Evolutionary conservation across 2,888 invertebrate genomes (phyloP).

Genomic region (Epistrophella euchroma): DNA sequence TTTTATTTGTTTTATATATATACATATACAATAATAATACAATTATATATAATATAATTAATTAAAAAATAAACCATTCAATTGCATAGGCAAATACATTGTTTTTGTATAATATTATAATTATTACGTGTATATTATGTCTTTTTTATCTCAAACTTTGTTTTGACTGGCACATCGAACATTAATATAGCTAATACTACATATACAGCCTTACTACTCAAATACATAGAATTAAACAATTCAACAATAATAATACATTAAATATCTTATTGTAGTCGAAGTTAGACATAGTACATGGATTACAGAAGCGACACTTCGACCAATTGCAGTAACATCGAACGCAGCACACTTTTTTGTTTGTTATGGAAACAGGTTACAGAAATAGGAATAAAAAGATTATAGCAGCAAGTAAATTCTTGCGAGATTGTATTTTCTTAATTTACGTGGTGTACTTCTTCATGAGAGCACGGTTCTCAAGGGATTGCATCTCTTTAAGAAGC

Average conservation of each 20-base stretch:
- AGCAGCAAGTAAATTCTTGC: slow-evolving; percentile 43
- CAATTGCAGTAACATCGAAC: slow-evolving; percentile 66
- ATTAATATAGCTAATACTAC: slow-evolving; percentile 70
- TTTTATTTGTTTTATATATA: slow-evolving; percentile 35
- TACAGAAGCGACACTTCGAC: slow-evolving; percentile 58
- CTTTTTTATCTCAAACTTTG: slow-evolving; percentile 60
- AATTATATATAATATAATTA: slow-evolving; percentile 74
- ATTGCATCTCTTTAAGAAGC: slow-evolving; percentile 84
- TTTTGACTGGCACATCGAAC: slow-evolving; percentile 72
- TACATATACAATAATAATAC: slow-evolving; percentile 50
- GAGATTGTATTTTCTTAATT: slow-evolving; percentile 35
- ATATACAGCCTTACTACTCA: slow-evolving; percentile 73
- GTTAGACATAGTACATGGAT: slow-evolving; percentile 43
- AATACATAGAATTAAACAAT: slow-evolving; percentile 73
- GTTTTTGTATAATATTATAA: slow-evolving; percentile 57
- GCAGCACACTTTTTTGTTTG: slow-evolving; percentile 42
- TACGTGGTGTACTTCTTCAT: slow-evolving; percentile 82
- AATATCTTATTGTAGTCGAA: slow-evolving; percentile 44
- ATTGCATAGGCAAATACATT: slow-evolving; percentile 71
- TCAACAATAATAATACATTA: slow-evolving; percentile 60
- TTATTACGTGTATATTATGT: slow-evolving; percentile 67
- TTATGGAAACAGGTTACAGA: slow-evolving; percentile 52
- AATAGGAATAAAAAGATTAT: slow-evolving; percentile 50
- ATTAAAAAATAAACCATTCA: slow-evolving; percentile 69
- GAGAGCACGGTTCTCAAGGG: slow-evolving; percentile 83